Base-by-base conservation (phyloP, 2,888 invertebrate genomes). In the Frankliniella fusca region DNA sequence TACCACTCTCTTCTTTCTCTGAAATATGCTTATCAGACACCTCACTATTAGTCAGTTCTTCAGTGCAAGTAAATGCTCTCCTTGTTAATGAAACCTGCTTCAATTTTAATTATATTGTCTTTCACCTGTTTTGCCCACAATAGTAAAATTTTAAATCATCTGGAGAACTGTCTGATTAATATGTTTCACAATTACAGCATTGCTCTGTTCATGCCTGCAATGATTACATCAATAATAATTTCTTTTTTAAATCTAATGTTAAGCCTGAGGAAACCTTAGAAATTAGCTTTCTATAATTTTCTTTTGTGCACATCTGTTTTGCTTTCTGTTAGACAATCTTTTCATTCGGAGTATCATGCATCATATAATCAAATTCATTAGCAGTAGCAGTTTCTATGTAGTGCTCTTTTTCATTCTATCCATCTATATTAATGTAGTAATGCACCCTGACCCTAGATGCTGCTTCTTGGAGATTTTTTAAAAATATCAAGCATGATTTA, bases 261-360 rank as follows among this genome's bases (percentile, higher is more conserved):
- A 76, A 76, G 70, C 70, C 70, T 76, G 70, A 76, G 70, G 70
- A 76, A 76, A 76, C 70, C 70, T 23, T 76, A 11, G n/a, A 20
- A 20, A 61, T 61, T 61, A 20, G 70, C 12, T 76, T 76, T 76
- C 27, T 76, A 27, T 76, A 27, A n/a, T 76, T 27, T 23, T 23
- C 27, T 12, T 27, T 27, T 27, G 12, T 76, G 70, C 27, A 23
- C 27, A 27, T 76, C 70, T 70, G 27, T 23, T 70, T 23, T 70
- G 18, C 54, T 54, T 18, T 54, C 38, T 38, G 38, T 38, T 38
- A 2, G 5, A 38, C 38, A 38, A 38, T 38, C 38, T 27, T 23
- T 27, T 76, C 10, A 70, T 27, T 12, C 27, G 15, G 5, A 61
- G 61, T 61, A 11, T 80, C 48, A 12, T 80, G 48, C 80, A 80